Percentiles rank a stretch among this genome's conserved stretches.
Conservation (phyloP, 2,888 invertebrate species). For the Hemicrepidius hirtus region DNA sequence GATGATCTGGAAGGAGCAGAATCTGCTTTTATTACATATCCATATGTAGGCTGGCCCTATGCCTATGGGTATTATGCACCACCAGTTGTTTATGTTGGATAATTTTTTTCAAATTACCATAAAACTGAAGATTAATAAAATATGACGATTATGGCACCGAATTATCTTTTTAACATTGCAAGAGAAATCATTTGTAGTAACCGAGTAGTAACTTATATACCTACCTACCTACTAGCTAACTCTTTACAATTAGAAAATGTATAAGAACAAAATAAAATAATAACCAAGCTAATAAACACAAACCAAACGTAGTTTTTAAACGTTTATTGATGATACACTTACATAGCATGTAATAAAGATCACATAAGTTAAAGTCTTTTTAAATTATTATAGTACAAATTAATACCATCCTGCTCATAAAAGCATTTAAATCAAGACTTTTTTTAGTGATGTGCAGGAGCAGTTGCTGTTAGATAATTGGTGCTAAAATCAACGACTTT, state of each 20-base stretch:
- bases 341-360: too few species aligned
- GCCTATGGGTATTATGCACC: constrained; percentile 44
- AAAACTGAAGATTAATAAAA: neutral
- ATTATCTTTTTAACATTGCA: too few species aligned
- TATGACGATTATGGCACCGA: too few species aligned
- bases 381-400: neutral
- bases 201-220: too few species aligned
- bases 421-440: neutral
- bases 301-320: too few species aligned
- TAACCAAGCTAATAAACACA: too few species aligned
- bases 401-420: neutral
- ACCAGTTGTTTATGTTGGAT: constrained; percentile 51
- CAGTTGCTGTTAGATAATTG: constrained; percentile 65
- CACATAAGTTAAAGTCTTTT: neutral
- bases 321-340: too few species aligned
- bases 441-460: constrained; percentile 61
- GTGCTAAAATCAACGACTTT: constrained; percentile 72
- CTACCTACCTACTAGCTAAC: too few species aligned
- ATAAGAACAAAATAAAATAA: too few species aligned
- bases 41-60: constrained; percentile 53
- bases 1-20: constrained; percentile 55
- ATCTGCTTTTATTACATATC: constrained; percentile 51
- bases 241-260: too few species aligned
- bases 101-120: constrained; percentile 12
- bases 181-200: too few species aligned